Base-by-base conservation (phyloP, 2,888 invertebrate species). In the Odontocerum albicorne region DNA sequence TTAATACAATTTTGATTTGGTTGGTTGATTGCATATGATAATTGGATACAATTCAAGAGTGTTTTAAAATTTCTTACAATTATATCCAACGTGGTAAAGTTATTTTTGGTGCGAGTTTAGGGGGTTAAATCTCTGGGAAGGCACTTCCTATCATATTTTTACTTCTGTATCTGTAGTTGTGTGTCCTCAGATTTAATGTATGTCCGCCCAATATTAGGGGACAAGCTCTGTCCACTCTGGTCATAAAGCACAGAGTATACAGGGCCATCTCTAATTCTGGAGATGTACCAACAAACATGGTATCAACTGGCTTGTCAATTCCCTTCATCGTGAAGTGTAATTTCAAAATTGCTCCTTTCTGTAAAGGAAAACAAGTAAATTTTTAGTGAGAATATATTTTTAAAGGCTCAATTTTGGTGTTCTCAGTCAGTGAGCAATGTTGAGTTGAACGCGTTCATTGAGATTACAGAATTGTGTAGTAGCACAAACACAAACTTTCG, bases 201-300 rank as follows among this genome's bases (percentile, higher is more conserved):
- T 85, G 85, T 27, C 85, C 87, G 57, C 81, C 85, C 55, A 92
- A 72, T 47, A 85, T 84, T 8, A 93, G 77, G 0, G 86, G 87
- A 64, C 93, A 94, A 3, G 84, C 79, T 55, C 81, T 76, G 64
- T 90, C 88, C 1, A 88, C 84, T 47, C 92, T 82, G 10, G 88
- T 75, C 36, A 90, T 75, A 69, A 90, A 94, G 67, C 96, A 96
- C 3, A 93, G 80, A 0, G 94, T 90, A 69, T 93, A 96, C 2
- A 96, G 70, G 0, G 95, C 90, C 73, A 96, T 81, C 71, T 96
- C 96, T 61, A 95, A 75, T 72, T 96, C 96, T 0, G 96, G 96
- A 47, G 92, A 92, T 1, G 90, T 90, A 17, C 92, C 92, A 57
- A 92, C 77, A 65, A 92, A 90, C 76, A 92, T 80, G 0, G 83